phyloP scores from a whole-genome alignment of 2,888 invertebrate species.

The Eupithecia subumbrata region DNA sequence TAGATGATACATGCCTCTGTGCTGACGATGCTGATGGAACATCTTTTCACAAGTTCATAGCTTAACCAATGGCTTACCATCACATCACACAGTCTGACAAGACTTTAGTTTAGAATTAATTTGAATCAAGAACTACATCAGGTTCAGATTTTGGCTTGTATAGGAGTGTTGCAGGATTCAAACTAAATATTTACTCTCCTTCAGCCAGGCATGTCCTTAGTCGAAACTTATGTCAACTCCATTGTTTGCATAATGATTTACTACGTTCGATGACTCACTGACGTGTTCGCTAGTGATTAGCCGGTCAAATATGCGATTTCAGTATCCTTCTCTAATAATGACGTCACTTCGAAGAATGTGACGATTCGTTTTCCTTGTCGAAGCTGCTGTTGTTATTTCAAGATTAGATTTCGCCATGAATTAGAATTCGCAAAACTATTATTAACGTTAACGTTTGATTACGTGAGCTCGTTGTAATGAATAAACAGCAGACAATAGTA shows the following conservation, averaged over 20 bases:
- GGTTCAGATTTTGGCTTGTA: not conserved
- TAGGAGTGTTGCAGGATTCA: not conserved
- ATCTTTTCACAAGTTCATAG: not conserved
- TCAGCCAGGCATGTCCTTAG: not conserved
- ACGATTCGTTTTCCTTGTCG: conserved; percentile 1
- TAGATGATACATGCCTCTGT: not conserved
- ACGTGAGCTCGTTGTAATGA: not conserved
- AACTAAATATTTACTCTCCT: not conserved
- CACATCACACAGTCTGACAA: too few relatives aligned
- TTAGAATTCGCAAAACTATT: not conserved
- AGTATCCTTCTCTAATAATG: conserved; percentile 30
- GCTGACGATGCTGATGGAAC: not conserved
- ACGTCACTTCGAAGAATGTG: conserved; percentile 27
- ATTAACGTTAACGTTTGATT: not conserved
- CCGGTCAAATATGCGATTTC: conserved; percentile 28
- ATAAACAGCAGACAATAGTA: not conserved
- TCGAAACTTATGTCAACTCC: not conserved
- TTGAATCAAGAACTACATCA: too few relatives aligned
- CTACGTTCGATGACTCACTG: conserved; percentile 27
- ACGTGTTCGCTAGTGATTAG: conserved; percentile 32
- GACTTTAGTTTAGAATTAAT: too few relatives aligned
- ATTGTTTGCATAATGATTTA: conserved; percentile 2
- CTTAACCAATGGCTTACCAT: too few relatives aligned
- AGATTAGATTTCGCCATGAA: not conserved
- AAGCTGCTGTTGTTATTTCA: conserved; percentile 1